Evolutionary conservation across 2,113 vertebrate species (phyloP), one percentile per base, ranked within the genome.

Genomic region (Thunnus thynnus): DNA sequence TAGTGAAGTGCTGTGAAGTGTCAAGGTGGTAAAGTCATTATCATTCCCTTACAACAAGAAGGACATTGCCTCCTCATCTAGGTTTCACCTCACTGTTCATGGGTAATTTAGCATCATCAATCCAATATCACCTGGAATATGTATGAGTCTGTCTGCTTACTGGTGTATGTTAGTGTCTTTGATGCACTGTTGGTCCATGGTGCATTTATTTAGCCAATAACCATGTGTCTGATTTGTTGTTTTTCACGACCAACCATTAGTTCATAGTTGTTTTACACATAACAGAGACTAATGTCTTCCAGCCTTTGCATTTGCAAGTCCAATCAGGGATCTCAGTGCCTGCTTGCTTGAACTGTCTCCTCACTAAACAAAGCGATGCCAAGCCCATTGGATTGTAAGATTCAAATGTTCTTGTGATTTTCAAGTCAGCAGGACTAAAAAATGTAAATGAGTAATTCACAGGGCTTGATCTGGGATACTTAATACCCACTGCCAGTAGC

Each of bases 391-490:
- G 48, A 72, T 72, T 74, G 72, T 72, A 52, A 80, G 82, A 83
- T 70, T 83, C 55, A 76, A 82, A 86, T 88, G 72, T 81, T 83
- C 80, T 86, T 85, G 70, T 82, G 86, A 89, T 86, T 84, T 85
- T 77, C 79, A 83, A 82, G 70, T 64, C 57, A 79, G 62, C 64
- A 30, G 56, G 18, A 85, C 63, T 30, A 55, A 74, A 82, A 30
- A 80, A 86, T 90, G 72, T 55, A 80, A 83, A 87, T 84, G 17
- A 68, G 61, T 76, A 65, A 77, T 79, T 88, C 66, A 82, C 47
- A 20, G 52, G 18, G 63, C 51, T 85, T 64, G 48, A 88, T 69
- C 32, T 71, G 50, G 70, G 64, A 71, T 69, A 55, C 76, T 86
- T 80, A 41, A 78, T 81, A 86, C 52, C 13, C 78, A 65, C 61